phyloP scores from a whole-genome alignment of 2,888 invertebrate species.

The Clunio marinus region DNA sequence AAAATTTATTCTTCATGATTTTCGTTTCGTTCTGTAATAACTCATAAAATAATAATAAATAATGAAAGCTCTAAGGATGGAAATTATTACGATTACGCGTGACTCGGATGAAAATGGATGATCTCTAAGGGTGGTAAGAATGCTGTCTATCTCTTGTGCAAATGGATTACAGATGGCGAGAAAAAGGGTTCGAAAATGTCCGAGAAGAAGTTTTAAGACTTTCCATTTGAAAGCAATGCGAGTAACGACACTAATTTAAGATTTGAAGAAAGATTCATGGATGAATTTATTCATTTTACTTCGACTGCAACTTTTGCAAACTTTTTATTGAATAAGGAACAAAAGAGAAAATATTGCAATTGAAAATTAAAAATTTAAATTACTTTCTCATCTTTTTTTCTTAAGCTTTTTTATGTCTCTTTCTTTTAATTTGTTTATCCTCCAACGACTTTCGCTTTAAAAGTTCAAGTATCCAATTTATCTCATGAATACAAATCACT shows the following conservation, averaged over 20 bases:
- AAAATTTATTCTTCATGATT: constrained; percentile 20
- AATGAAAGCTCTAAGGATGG: constrained; percentile 15
- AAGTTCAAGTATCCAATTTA: constrained; percentile 36
- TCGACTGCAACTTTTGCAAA: neutral
- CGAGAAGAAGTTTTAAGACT: too few relatives aligned
- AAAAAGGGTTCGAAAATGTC: neutral
- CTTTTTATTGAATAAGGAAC: neutral
- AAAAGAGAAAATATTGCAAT: constrained; percentile 14
- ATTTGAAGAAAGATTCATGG: neutral
- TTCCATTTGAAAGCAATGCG: neutral
- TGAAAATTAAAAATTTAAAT: constrained; percentile 21
- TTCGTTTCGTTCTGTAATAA: neutral
- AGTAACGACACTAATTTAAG: neutral
- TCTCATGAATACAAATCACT: constrained; percentile 23
- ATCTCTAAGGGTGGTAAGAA: neutral
- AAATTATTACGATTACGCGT: constrained; percentile 26
- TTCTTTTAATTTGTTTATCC: constrained; percentile 25
- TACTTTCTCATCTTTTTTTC: constrained; percentile 17
- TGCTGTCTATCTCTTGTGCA: neutral
- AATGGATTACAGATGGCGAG: neutral
- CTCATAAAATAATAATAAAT: constrained; percentile 19
- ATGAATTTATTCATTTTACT: neutral
- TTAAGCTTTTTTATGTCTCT: neutral
- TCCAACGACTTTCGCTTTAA: neutral
- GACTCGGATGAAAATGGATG: constrained; percentile 25